Percentiles rank a stretch among this genome's conserved stretches.
Evolutionary conservation across 1,140 invertebrate species (phyloP).

Genomic region (Spodoptera litura): DNA sequence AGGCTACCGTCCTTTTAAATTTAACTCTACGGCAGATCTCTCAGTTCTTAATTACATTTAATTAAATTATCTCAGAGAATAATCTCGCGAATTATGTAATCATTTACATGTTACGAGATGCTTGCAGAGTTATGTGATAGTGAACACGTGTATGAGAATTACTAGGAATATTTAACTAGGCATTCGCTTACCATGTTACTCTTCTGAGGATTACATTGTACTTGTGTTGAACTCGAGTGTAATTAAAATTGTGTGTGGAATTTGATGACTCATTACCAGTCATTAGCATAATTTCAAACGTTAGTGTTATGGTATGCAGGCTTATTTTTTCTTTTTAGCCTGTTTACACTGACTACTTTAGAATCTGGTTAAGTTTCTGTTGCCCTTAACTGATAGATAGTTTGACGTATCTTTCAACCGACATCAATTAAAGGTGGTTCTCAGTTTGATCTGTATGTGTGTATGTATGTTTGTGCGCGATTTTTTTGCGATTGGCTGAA

Average conservation of each 20-base stretch:
- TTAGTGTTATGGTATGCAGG: neutral
- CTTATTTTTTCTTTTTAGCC: neutral
- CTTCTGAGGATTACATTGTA: neutral
- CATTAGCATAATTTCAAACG: neutral
- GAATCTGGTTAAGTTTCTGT: no score
- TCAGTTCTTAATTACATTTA: neutral
- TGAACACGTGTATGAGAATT: slow-evolving; percentile 2
- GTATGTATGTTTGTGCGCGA: no score
- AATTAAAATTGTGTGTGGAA: neutral
- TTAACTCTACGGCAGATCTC: neutral
- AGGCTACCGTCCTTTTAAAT: slow-evolving; percentile 2
- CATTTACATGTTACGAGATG: slow-evolving; percentile 14
- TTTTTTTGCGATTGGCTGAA: no score
- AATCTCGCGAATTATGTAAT: slow-evolving; percentile 21
- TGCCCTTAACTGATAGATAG: no score
- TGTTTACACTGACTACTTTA: no score
- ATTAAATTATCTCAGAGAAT: slow-evolving; percentile 25
- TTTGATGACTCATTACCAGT: neutral
- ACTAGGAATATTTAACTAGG: neutral
- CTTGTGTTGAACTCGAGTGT: neutral
- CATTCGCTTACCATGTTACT: neutral
- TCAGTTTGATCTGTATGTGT: no score
- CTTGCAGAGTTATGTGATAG: slow-evolving; percentile 2
- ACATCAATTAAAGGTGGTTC: no score
- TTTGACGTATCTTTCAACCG: no score